Percentiles rank a stretch among this genome's conserved stretches.
Evolutionary conservation across 2,888 invertebrate genomes (phyloP).

Genomic region (Agriopis aurantiaria): DNA sequence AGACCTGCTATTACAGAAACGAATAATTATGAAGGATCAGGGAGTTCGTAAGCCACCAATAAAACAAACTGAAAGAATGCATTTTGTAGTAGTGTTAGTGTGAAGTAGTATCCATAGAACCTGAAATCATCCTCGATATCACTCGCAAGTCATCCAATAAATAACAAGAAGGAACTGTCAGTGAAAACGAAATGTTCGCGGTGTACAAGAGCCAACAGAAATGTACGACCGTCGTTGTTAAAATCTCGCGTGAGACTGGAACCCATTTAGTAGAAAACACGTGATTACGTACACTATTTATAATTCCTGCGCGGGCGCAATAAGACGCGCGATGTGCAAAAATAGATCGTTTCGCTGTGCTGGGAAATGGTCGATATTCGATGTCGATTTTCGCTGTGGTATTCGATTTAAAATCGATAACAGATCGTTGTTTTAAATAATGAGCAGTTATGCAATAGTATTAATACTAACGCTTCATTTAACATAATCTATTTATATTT

Average conservation of each 20-base stretch:
- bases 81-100: neutral
- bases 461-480: no score
- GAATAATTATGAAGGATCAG: no score
- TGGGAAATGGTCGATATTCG: slow-evolving; percentile 47
- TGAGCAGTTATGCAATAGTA: neutral
- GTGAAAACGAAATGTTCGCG: neutral
- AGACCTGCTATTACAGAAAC: no score
- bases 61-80: no score
- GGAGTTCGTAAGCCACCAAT: no score
- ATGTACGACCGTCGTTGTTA: slow-evolving; percentile 38
- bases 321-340: slow-evolving; percentile 55
- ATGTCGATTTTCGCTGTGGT: slow-evolving; percentile 43
- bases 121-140: neutral
- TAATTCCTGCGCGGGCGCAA: slow-evolving; percentile 69
- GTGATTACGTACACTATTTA: slow-evolving; percentile 72
- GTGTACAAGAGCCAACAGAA: neutral
- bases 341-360: slow-evolving; percentile 53
- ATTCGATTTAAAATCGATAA: slow-evolving; percentile 20
- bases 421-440: neutral
- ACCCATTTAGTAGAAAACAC: slow-evolving; percentile 50
- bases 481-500: neutral
- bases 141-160: neutral
- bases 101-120: neutral
- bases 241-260: slow-evolving; percentile 47
- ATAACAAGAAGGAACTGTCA: neutral